These are phyloP conservation scores for Argyrosomus japonicus DNA, from an alignment of 2,113 vertebrate genomes.

Conservation along the genomic window DNA sequence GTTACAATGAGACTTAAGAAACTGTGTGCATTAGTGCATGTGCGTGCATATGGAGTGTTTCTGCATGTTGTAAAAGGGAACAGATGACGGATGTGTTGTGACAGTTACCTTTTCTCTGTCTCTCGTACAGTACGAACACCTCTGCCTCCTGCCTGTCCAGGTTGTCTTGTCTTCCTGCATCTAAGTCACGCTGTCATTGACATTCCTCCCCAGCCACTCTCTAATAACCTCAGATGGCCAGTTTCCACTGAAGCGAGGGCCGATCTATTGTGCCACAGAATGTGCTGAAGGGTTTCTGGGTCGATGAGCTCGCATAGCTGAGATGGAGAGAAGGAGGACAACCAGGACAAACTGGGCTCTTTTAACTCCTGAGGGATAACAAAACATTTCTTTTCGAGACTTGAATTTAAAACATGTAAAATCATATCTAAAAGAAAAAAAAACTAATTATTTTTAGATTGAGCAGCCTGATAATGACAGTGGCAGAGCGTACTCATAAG, in stretches of 20 bases:
- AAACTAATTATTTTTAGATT: slow-evolving; percentile 11
- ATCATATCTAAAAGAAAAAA: background rate
- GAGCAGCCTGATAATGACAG: slow-evolving; percentile 20
- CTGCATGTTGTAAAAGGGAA: slow-evolving; percentile 1
- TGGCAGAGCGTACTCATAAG: slow-evolving; percentile 39
- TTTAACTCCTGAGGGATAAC: slow-evolving; percentile 22
- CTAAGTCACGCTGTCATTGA: slow-evolving; percentile 59
- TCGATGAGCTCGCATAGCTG: slow-evolving; percentile 57
- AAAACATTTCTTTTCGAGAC: slow-evolving; percentile 24
- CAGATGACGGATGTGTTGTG: slow-evolving; percentile 43
- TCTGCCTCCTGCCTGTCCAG: slow-evolving; percentile 15
- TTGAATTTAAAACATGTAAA: slow-evolving; percentile 16
- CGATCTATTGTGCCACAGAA: slow-evolving; percentile 74
- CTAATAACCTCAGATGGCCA: slow-evolving; percentile 69
- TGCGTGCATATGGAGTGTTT: slow-evolving; percentile 12
- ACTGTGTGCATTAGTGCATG: slow-evolving; percentile 29
- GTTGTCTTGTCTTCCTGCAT: slow-evolving; percentile 42
- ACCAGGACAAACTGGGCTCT: slow-evolving; percentile 55
- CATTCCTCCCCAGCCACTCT: slow-evolving; percentile 42
- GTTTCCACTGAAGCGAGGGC: slow-evolving; percentile 75
- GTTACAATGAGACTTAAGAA: slow-evolving; percentile 20
- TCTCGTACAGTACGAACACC: slow-evolving; percentile 24
- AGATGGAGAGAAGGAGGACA: slow-evolving; percentile 66
- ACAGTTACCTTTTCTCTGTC: slow-evolving; percentile 45
- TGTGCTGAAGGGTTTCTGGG: slow-evolving; percentile 76